A percentile compares a stretch with the other conserved stretches of the same genome.
Evolutionary conservation across 2,113 vertebrate species (phyloP).

Genomic region (Thunnus thynnus): DNA sequence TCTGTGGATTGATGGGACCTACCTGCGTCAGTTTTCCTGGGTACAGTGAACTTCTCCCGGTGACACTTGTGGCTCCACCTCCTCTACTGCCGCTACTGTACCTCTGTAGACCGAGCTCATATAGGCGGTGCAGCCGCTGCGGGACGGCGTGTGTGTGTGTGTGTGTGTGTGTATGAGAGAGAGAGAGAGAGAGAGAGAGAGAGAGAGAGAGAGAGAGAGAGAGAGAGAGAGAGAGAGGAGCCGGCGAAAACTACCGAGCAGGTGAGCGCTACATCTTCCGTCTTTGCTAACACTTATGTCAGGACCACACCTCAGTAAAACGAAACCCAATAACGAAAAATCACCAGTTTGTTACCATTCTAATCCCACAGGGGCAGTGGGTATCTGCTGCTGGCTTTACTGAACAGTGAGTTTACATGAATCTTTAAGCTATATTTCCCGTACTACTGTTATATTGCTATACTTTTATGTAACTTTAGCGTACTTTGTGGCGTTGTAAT

Average conservation of each 20-base stretch:
- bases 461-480: background rate
- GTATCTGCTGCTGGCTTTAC: background rate
- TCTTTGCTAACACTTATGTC: slow-evolving; percentile 3
- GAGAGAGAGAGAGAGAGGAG: background rate
- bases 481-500: background rate
- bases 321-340: background rate
- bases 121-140: background rate
- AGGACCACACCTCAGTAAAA: background rate
- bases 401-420: background rate
- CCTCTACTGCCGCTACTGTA: background rate
- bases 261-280: slow-evolving; percentile 59
- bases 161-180: background rate
- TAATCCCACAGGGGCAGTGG: background rate
- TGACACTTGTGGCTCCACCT: slow-evolving; percentile 20
- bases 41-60: background rate
- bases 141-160: background rate
- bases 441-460: background rate
- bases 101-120: slow-evolving; percentile 4
- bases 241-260: slow-evolving; percentile 23
- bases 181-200: slow-evolving; percentile 1
- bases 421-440: background rate
- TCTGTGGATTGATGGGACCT: slow-evolving; percentile 1
- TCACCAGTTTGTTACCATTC: background rate
- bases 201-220: background rate
- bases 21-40: slow-evolving; percentile 32